phyloP scores from a whole-genome alignment of 2,888 invertebrate genomes.

The Mythimna vitellina region DNA sequence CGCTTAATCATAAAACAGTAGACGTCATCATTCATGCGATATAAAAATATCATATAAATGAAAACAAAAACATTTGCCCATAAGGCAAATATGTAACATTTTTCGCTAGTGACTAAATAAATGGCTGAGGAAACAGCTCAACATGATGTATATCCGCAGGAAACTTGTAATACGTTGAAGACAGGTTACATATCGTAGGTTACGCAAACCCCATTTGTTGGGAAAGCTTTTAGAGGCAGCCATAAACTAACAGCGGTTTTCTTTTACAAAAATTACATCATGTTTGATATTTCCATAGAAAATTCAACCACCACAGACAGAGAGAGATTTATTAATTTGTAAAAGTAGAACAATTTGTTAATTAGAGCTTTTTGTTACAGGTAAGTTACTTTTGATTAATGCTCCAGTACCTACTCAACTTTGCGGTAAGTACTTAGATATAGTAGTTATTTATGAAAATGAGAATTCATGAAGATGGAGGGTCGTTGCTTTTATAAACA shows the following conservation, averaged over 20 bases:
- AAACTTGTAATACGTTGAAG: conserved; percentile 79
- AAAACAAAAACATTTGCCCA: conserved; percentile 49
- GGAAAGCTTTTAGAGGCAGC: conserved; percentile 75
- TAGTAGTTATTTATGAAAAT: background rate
- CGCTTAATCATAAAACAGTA: conserved; percentile 10
- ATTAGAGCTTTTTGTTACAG: conserved; percentile 52
- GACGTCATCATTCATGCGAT: conserved; percentile 12
- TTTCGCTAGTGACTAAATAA: conserved; percentile 77
- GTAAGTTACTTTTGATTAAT: conserved; percentile 47
- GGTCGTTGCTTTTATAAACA: background rate
- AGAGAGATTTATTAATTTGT: background rate
- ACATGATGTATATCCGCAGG: conserved; percentile 81
- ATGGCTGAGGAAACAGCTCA: conserved; percentile 78
- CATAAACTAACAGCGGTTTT: conserved; percentile 72
- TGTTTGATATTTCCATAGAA: conserved; percentile 18
- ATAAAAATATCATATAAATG: conserved; percentile 29
- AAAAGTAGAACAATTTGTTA: conserved; percentile 13
- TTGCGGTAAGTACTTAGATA: conserved; percentile 51
- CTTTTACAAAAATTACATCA: conserved; percentile 39
- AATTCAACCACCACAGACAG: conserved; percentile 7
- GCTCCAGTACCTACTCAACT: conserved; percentile 1
- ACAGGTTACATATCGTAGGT: conserved; percentile 80
- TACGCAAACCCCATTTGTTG: conserved; percentile 76
- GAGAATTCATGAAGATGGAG: background rate
- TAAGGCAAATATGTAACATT: conserved; percentile 74